phyloP scores from a whole-genome alignment of 2,888 invertebrate species.

The Idaea dimidiata region DNA sequence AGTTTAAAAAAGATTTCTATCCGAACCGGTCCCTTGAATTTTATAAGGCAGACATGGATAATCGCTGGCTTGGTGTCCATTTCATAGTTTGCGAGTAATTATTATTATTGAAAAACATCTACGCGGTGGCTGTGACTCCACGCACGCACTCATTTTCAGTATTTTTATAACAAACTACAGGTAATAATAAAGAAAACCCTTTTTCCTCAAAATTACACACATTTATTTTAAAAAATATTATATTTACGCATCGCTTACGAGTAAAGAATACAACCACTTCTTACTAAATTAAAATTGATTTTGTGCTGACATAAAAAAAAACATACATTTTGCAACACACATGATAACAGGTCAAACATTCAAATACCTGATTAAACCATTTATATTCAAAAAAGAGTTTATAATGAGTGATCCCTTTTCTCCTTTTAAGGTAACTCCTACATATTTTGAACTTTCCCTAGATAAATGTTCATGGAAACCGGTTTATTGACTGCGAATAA shows the following conservation, averaged over 20 bases:
- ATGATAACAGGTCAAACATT: neutral
- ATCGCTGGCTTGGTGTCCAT: no score
- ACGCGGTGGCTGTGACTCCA: no score
- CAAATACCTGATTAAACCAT: no score
- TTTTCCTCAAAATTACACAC: constrained; percentile 21
- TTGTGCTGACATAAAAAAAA: neutral
- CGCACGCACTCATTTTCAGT: no score
- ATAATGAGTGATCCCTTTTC: no score
- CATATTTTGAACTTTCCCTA: neutral
- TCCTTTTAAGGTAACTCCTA: neutral
- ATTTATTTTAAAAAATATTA: constrained; percentile 27
- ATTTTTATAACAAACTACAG: neutral
- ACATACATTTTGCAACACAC: neutral
- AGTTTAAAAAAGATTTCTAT: no score
- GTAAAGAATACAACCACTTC: neutral
- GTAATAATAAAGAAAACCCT: constrained; percentile 2
- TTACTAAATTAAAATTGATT: neutral
- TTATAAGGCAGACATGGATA: no score
- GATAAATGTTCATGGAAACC: neutral
- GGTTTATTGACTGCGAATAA: neutral
- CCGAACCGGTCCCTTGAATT: no score
- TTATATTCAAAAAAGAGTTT: no score
- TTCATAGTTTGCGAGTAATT: no score
- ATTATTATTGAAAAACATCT: no score
- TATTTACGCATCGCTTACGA: constrained; percentile 14